A percentile compares a stretch with the other conserved stretches of the same genome.
Conservation (phyloP, 1,140 invertebrate species). For the Ylistrum balloti region DNA sequence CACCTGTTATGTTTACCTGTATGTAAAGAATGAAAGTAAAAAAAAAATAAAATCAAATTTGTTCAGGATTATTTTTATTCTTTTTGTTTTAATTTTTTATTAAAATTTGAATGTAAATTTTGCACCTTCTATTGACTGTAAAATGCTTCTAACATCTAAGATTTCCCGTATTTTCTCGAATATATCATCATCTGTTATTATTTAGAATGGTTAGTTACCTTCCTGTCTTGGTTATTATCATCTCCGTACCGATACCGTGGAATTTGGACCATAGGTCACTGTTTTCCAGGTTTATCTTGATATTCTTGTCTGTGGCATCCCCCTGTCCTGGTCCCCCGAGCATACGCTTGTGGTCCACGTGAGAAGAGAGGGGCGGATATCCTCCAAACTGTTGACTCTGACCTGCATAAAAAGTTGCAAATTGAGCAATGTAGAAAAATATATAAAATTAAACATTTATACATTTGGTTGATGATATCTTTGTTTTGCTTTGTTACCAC, state of each 20-base stretch:
- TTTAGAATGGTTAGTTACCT: slow-evolving; percentile 88
- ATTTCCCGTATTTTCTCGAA: neutral
- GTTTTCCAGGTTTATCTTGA: slow-evolving; percentile 80
- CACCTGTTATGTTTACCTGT: neutral
- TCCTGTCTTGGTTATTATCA: slow-evolving; percentile 99
- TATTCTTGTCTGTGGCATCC: slow-evolving; percentile 77
- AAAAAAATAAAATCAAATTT: neutral
- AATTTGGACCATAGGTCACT: slow-evolving; percentile 98
- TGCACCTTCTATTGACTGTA: slow-evolving; percentile 42
- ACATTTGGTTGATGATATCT: too few relatives aligned
- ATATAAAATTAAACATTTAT: slow-evolving; percentile 14
- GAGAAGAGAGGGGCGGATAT: slow-evolving; percentile 73
- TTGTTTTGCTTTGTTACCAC: too few relatives aligned
- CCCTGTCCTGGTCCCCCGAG: slow-evolving; percentile 67
- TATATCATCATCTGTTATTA: neutral
- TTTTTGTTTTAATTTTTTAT: neutral
- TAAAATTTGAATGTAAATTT: neutral
- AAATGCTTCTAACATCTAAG: too few relatives aligned
- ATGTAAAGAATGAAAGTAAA: neutral
- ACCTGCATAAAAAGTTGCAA: slow-evolving; percentile 58
- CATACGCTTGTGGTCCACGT: slow-evolving; percentile 73
- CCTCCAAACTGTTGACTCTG: slow-evolving; percentile 79
- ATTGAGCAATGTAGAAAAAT: neutral
- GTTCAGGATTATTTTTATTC: neutral
- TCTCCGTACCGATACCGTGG: slow-evolving; percentile 98